These are phyloP conservation scores for Mionectes olivaceus DNA, from an alignment of 2,797 vertebrate genomes.

Conservation along the genomic window DNA sequence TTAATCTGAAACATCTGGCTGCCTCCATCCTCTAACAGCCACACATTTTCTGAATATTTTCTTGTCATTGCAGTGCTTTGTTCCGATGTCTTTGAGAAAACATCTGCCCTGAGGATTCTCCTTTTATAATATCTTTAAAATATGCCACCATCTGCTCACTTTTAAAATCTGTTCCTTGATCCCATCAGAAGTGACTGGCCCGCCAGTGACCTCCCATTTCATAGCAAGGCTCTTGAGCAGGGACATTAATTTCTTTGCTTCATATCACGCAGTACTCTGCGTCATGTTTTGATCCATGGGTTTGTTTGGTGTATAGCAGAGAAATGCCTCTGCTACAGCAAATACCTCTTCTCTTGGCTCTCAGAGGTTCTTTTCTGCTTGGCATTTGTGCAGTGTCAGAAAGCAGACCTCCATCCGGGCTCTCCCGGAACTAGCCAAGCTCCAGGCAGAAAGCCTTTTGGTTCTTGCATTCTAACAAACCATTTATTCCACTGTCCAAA, in stretches of 20 bases:
- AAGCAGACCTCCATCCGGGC: neutral
- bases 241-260: neutral
- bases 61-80: slow-evolving; percentile 10
- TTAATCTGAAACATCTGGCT: slow-evolving; percentile 42
- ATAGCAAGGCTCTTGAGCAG: neutral
- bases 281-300: neutral
- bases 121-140: slow-evolving; percentile 28
- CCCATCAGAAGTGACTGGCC: neutral
- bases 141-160: neutral
- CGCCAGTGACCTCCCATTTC: slow-evolving; percentile 1
- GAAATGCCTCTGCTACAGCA: neutral
- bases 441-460: neutral
- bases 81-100: slow-evolving; percentile 7
- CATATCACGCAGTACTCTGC: neutral
- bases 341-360: neutral
- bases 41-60: slow-evolving; percentile 40
- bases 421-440: neutral
- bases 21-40: slow-evolving; percentile 22
- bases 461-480: neutral
- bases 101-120: slow-evolving; percentile 31
- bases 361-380: neutral
- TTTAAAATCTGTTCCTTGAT: slow-evolving; percentile 4
- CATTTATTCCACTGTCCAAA: neutral
- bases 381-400: neutral
- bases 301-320: neutral